Percentiles rank a stretch among this genome's conserved stretches.
Conservation (phyloP, 2,113 vertebrate genomes). For the Sebastes schlegelii region DNA sequence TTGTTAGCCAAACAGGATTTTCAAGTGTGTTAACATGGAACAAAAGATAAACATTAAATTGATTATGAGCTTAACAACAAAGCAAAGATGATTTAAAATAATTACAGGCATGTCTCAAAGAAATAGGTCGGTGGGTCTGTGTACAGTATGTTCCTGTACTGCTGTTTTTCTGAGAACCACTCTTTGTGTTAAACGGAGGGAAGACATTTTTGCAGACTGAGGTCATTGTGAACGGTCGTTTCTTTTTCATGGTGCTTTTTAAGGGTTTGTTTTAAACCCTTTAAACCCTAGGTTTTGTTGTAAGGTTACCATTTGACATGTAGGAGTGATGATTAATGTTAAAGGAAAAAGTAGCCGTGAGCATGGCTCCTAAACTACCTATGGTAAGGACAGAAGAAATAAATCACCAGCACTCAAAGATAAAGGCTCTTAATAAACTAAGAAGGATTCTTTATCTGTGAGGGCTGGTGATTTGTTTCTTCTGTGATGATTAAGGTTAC, state of each 20-base stretch:
- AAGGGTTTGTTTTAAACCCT: not conserved
- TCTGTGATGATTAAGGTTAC: not conserved
- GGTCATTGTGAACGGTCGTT: constrained; percentile 19
- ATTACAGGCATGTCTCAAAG: not conserved
- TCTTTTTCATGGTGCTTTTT: not conserved
- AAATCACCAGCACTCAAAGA: too few relatives aligned
- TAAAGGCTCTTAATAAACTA: too few relatives aligned
- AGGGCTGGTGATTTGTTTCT: too few relatives aligned
- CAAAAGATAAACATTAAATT: not conserved
- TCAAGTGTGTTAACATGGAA: not conserved
- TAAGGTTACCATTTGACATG: not conserved
- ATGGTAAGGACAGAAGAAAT: too few relatives aligned
- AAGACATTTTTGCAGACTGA: constrained; percentile 44
- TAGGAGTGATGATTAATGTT: not conserved
- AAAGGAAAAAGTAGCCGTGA: not conserved
- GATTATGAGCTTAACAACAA: not conserved
- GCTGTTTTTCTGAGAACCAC: constrained; percentile 1
- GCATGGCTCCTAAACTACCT: too few relatives aligned
- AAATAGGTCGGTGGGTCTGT: not conserved
- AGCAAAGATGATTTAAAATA: not conserved
- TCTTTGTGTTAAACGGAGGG: constrained; percentile 16
- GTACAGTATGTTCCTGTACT: not conserved
- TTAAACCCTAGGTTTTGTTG: too few relatives aligned
- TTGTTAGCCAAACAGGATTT: not conserved
- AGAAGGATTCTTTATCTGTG: too few relatives aligned